A percentile compares a stretch with the other conserved stretches of the same genome.
Evolutionary conservation across 2,113 vertebrate species (phyloP).

Genomic region (Halcyon senegalensis): DNA sequence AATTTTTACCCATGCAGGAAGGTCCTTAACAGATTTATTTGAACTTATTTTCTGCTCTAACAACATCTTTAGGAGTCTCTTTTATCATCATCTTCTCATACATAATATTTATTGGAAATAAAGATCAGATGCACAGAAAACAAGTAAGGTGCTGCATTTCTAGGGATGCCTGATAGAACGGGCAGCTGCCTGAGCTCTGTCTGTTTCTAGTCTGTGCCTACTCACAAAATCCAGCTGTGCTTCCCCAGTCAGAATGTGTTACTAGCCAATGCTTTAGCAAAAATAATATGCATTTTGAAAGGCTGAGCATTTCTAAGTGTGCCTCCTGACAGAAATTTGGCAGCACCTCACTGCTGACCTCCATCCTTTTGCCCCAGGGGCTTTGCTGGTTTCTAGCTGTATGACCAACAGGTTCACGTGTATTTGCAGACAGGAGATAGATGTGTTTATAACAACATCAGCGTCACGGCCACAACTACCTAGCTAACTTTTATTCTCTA

Average conservation of each 20-base stretch:
- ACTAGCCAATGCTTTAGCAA: neutral
- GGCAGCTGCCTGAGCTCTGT: neutral
- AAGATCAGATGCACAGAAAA: neutral
- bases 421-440: neutral
- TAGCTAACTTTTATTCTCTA: neutral
- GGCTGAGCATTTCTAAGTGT: neutral
- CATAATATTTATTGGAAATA: neutral
- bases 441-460: neutral
- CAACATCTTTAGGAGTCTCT: neutral
- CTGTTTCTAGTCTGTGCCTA: neutral
- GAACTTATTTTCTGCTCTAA: neutral
- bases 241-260: neutral
- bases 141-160: neutral
- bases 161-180: neutral
- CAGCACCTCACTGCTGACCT: neutral
- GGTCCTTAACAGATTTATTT: too few relatives aligned
- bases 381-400: neutral
- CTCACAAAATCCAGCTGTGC: neutral
- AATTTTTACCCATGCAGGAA: neutral
- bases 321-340: conserved; percentile 7
- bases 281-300: neutral
- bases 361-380: neutral
- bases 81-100: neutral
- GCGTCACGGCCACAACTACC: neutral
- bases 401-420: neutral